These are phyloP conservation scores for Bagarius yarrelli DNA, from an alignment of 2,113 vertebrate genomes.

Conservation along the genomic window DNA sequence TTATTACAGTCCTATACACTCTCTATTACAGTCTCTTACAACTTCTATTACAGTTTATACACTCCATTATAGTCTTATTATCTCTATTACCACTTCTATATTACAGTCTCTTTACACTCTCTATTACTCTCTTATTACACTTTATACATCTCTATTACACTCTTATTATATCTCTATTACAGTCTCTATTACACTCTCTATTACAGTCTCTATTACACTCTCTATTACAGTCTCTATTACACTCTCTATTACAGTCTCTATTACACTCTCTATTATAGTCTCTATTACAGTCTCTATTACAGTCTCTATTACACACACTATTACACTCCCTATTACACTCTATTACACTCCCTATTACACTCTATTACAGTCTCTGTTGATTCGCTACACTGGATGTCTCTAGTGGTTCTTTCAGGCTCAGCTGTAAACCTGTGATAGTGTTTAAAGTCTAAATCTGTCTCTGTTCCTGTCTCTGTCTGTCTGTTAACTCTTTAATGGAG, in stretches of 20 bases:
- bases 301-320: not conserved
- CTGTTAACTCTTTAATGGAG: not conserved
- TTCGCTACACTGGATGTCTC: not conserved
- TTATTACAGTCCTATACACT: not conserved
- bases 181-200: not conserved
- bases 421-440: not conserved
- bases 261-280: not conserved
- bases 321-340: not conserved
- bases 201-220: not conserved
- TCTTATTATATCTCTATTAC: not conserved
- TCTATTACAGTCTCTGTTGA: not conserved
- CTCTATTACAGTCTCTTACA: not conserved
- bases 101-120: not conserved
- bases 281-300: not conserved
- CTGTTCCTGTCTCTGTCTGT: not conserved
- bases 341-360: not conserved
- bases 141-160: not conserved
- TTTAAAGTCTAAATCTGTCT: not conserved
- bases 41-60: not conserved
- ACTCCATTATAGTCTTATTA: not conserved
- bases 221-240: not conserved
- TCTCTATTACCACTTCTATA: not conserved
- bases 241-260: not conserved
- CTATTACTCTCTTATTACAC: not conserved
- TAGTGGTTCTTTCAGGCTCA: not conserved